Conservation (phyloP, 2,113 vertebrate species). For the Prochilodus magdalenae region DNA sequence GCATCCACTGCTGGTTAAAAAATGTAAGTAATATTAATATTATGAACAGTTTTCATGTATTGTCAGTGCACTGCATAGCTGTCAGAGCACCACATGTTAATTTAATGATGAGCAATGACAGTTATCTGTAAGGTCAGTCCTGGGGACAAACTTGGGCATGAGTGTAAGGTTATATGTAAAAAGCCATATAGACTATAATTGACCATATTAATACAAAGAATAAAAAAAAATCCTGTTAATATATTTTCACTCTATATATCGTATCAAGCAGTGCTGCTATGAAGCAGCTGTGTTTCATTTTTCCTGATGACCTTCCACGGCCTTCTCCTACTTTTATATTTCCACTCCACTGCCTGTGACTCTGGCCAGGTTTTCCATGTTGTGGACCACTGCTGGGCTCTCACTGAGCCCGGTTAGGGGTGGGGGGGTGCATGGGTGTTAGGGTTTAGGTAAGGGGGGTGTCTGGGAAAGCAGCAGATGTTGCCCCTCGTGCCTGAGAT, state of each 20-base stretch:
- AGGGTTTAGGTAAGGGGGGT: conserved; percentile 21
- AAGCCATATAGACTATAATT: too few relatives aligned
- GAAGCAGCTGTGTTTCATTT: not conserved
- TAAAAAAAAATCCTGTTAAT: not conserved
- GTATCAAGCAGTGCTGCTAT: not conserved
- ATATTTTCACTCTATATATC: not conserved
- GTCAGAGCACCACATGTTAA: too few relatives aligned
- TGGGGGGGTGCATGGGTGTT: not conserved
- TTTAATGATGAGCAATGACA: too few relatives aligned
- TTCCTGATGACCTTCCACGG: not conserved
- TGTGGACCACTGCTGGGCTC: conserved; percentile 13
- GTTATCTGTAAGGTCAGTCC: too few relatives aligned
- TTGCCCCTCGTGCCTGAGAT: conserved; percentile 57
- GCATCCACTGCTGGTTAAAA: too few relatives aligned
- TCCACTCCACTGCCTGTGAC: conserved; percentile 35
- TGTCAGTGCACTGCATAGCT: too few relatives aligned
- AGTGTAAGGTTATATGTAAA: too few relatives aligned
- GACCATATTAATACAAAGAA: too few relatives aligned
- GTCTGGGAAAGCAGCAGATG: conserved; percentile 80
- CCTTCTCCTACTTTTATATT: conserved; percentile 24
- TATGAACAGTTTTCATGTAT: too few relatives aligned
- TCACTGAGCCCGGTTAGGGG: conserved; percentile 12
- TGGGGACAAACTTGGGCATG: too few relatives aligned
- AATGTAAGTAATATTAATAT: too few relatives aligned
- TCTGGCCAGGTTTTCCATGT: conserved; percentile 12